phyloP scores from a whole-genome alignment of 1,140 invertebrate species.

The Rhagoletis pomonella region DNA sequence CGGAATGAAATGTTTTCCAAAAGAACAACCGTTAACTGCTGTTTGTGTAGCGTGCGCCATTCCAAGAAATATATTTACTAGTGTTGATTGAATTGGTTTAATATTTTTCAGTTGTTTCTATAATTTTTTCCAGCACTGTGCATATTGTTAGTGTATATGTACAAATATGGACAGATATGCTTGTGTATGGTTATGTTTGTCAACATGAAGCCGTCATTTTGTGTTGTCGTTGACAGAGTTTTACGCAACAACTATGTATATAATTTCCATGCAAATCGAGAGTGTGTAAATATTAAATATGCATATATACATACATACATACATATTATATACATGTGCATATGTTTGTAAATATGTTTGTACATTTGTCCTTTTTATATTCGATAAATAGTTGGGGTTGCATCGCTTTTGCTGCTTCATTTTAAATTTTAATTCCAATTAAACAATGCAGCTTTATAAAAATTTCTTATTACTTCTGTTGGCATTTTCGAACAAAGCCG shows the following conservation, averaged over 20 bases:
- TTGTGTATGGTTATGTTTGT: not conserved
- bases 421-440: too few species aligned
- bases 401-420: too few species aligned
- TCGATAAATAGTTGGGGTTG: not conserved
- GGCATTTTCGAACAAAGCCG: too few species aligned
- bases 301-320: not conserved
- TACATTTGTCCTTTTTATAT: not conserved
- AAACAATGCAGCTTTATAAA: too few species aligned
- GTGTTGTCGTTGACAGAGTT: not conserved
- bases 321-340: not conserved
- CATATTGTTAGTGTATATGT: not conserved
- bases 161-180: not conserved
- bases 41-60: too few species aligned
- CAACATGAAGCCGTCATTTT: not conserved
- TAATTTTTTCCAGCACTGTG: too few species aligned
- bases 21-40: too few species aligned
- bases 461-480: too few species aligned
- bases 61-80: too few species aligned
- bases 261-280: not conserved
- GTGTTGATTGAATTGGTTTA: too few species aligned
- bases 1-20: too few species aligned
- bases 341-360: not conserved
- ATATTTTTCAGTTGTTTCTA: too few species aligned
- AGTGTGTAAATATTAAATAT: not conserved
- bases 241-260: not conserved